Base-by-base conservation (phyloP, 2,888 invertebrate species). In the Autographa pulchrina region DNA sequence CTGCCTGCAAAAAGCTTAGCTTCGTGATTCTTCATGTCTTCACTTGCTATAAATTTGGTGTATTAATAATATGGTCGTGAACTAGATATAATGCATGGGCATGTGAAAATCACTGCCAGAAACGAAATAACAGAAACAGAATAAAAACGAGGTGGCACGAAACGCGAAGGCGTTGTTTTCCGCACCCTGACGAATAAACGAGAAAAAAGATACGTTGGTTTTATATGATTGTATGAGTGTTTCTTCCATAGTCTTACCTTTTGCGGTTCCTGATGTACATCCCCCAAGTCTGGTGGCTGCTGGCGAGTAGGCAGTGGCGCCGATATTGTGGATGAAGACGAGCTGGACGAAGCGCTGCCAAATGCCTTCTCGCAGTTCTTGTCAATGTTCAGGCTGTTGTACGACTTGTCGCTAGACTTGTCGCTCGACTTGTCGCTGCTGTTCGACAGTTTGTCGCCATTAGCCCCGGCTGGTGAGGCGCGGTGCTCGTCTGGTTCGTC, bases 401-500 rank as follows among this genome's bases (percentile, higher is more conserved):
- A 94, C 0, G 92, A 92, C 62, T 94, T 83, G 72, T 94, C 93
- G 66, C 88, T 92, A 93, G 92, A 91, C 75, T 94, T 85, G 72
- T 94, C 93, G 66, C 88, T 92, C 93, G 92, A 91, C 75, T 94
- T 85, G 77, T 94, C 94, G 63, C 90, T 92, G 96, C 95, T 80
- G 96, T 96, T 97, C 70, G 97, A 96, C 80, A 96, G 96, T 86
- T 97, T 97, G 82, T 97, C 97, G 66, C 86, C 92, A 82, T 85
- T 97, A 82, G 97, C 97, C 0, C 97, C 97, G 0, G 97, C 96
- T 0, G 97, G 97, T 74, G 97, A 97, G 0, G 97, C 96, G 6
- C 96, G 94, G 18, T 96, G 95, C 68, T 92, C 93, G 16, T 96
- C 96, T 0, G 92, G 89, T 7, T 97, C 96, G 62, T 98, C 98